Base-by-base conservation (phyloP, 2,888 invertebrate genomes). In the Scelioninae gen. 1 region DNA sequence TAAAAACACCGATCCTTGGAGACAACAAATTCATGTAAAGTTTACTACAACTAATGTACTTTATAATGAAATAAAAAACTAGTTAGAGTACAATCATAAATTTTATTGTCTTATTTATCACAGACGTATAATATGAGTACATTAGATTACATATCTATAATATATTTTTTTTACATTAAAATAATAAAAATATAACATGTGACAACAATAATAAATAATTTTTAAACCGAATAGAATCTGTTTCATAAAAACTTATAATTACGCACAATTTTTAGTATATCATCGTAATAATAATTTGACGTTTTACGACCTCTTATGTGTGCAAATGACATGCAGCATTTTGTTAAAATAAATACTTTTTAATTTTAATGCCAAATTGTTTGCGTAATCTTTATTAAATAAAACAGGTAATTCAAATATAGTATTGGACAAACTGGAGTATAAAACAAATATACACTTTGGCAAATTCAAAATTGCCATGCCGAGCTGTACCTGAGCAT, bases 401-500 rank as follows among this genome's bases (percentile, higher is more conserved):
- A 8, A 16, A 56, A 68, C n/a, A 1, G 0, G 9, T 7, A 69
- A 34, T 56, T 40, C 11, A 55, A 31, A 55, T 53, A 40, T 31
- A 29, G 34, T 40, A 47, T 66, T 66, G 4, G 47, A 45, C 7
- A 15, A 5, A 51, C 29, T 66, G 0, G 76, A 66, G 58, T 82
- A 85, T 16, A 85, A 66, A 15, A 84, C 62, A 63, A 85, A 84
- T 62, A 79, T 65, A 66, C 82, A 82, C 0, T 47, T 38, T 65
- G 31, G 11, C 34, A 82, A 65, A 81, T 86, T 85, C 23, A 75
- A 63, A 47, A 69, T 43, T 2, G 75, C 56, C 74, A 81, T 69
- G 0, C 68, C 69, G 5, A 69, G n/a, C 43, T 75, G 80, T 16
- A 81, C 29, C 49, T 75, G 80, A 13, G 47, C 69, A 68, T 68